A percentile compares a stretch with the other conserved stretches of the same genome.
Conservation (phyloP, 2,888 invertebrate species). For the Drosophila setosimentum region DNA sequence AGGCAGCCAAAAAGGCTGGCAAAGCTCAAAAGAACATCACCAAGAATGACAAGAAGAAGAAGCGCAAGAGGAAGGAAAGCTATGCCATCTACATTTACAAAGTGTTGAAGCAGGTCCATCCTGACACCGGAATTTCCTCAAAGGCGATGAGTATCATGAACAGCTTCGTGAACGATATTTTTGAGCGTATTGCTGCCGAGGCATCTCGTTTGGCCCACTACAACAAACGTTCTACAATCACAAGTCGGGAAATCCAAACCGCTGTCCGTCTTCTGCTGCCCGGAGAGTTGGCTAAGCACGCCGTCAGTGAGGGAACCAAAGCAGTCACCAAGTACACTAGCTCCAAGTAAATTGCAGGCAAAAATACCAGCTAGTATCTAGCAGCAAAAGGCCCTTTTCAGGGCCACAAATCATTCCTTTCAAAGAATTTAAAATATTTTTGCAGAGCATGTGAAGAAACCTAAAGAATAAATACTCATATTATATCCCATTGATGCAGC, state of each 20-base stretch:
- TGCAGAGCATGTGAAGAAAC: not conserved
- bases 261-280: constrained; percentile 59
- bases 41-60: constrained; percentile 87
- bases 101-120: constrained; percentile 87
- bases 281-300: constrained; percentile 61
- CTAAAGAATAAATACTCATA: not conserved
- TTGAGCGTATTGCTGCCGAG: constrained; percentile 90
- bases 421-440: constrained; percentile 29
- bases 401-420: constrained; percentile 37
- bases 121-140: constrained; percentile 89
- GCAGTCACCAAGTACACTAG: constrained; percentile 63
- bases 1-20: constrained; percentile 86
- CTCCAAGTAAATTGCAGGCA: constrained; percentile 48
- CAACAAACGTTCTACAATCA: constrained; percentile 60
- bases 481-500: not conserved
- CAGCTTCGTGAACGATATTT: constrained; percentile 90
- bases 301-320: constrained; percentile 58
- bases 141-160: constrained; percentile 92
- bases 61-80: constrained; percentile 61
- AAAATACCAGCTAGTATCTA: not conserved
- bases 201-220: constrained; percentile 87
- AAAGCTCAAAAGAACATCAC: constrained; percentile 87
- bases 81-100: constrained; percentile 86
- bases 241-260: constrained; percentile 62
- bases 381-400: constrained; percentile 46